Percentiles rank a stretch among this genome's conserved stretches.
These are phyloP conservation scores for Micrastur ruficollis DNA, from an alignment of 2,797 vertebrate genomes.

Conservation along the genomic window DNA sequence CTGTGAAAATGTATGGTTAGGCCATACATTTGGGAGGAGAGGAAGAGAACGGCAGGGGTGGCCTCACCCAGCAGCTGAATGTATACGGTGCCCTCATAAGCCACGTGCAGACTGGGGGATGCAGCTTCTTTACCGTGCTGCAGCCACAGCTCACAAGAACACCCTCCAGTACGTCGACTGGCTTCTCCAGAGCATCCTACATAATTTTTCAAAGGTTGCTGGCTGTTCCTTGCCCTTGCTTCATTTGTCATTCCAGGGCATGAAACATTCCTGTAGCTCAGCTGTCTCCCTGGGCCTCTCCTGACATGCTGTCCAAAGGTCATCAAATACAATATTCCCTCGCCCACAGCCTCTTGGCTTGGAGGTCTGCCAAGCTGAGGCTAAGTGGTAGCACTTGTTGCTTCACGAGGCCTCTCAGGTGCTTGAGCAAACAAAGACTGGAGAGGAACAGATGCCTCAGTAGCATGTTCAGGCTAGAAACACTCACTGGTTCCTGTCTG, in stretches of 20 bases:
- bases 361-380: conserved; percentile 22
- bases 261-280: conserved; percentile 17
- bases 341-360: not conserved
- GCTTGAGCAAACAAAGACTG: conserved; percentile 43
- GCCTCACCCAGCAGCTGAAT: not conserved
- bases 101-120: not conserved
- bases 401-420: conserved; percentile 11
- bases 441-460: not conserved
- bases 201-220: not conserved
- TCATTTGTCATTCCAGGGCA: not conserved
- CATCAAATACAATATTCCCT: not conserved
- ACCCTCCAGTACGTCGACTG: accelerated
- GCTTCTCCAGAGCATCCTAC: not conserved
- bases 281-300: conserved; percentile 4
- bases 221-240: not conserved
- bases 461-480: not conserved
- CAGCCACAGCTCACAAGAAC: not conserved
- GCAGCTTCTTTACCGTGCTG: not conserved
- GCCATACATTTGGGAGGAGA: not conserved
- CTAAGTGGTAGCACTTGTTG: not conserved
- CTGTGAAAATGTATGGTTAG: not conserved
- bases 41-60: accelerated
- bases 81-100: not conserved
- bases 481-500: not conserved
- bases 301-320: conserved; percentile 32